These are phyloP conservation scores for Stomatorhinus ivindoensis DNA, from an alignment of 2,113 vertebrate species.

Conservation along the genomic window DNA sequence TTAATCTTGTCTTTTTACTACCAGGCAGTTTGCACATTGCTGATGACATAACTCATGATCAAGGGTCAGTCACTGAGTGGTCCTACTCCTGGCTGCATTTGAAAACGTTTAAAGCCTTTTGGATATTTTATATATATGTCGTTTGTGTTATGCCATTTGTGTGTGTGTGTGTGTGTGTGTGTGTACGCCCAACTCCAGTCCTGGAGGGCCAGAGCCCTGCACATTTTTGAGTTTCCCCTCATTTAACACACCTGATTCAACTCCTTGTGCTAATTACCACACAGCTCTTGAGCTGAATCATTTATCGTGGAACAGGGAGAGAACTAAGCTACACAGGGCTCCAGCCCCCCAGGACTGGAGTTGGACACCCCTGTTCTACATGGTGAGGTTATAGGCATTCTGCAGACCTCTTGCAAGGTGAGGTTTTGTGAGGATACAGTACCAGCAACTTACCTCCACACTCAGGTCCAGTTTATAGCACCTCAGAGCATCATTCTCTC, in stretches of 20 bases:
- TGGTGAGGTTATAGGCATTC: neutral
- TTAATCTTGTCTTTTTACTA: neutral
- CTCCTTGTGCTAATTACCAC: too few relatives aligned
- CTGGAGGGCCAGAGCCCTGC: too few relatives aligned
- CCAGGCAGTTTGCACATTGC: neutral
- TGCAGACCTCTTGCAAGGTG: neutral
- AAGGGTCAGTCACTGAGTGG: neutral
- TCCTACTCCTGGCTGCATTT: neutral
- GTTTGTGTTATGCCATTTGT: too few relatives aligned
- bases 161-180: too few relatives aligned
- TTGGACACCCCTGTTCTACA: neutral
- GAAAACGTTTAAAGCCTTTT: neutral
- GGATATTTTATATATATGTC: neutral
- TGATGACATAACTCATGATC: neutral
- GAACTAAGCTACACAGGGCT: too few relatives aligned
- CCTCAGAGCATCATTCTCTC: constrained; percentile 30
- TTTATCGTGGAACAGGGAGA: too few relatives aligned
- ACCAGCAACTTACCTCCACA: constrained; percentile 21
- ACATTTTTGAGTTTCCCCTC: too few relatives aligned
- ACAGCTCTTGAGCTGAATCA: too few relatives aligned
- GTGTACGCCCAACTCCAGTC: too few relatives aligned
- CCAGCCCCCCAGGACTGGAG: too few relatives aligned
- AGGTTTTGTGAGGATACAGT: neutral
- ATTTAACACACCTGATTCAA: too few relatives aligned
- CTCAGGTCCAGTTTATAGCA: constrained; percentile 28